phyloP scores from a whole-genome alignment of 2,888 invertebrate species.

The Ophion ventricosus region DNA sequence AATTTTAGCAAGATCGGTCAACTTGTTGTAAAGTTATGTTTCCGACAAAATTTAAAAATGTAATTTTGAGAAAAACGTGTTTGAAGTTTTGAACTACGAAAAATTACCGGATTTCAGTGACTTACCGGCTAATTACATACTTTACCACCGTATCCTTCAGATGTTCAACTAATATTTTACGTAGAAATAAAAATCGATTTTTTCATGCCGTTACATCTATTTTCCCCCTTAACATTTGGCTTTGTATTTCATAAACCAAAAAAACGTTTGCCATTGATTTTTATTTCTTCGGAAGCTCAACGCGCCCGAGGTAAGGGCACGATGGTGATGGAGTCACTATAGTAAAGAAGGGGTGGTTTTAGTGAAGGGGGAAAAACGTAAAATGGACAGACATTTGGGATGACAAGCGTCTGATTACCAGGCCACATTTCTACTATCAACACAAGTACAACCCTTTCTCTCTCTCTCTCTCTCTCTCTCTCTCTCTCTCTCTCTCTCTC shows the following conservation, averaged over 20 bases:
- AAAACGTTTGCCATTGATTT: background rate
- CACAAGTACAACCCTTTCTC: conserved; percentile 29
- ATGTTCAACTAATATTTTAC: no score
- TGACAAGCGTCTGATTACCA: conserved; percentile 78
- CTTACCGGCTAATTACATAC: no score
- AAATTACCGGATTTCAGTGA: no score
- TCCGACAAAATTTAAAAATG: no score
- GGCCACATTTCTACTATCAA: conserved; percentile 63
- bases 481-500: conserved; percentile 33
- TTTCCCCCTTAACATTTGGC: background rate
- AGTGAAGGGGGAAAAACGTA: conserved; percentile 27
- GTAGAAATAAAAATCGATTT: no score
- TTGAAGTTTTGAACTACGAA: no score
- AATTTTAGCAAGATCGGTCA: no score
- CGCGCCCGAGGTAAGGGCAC: background rate
- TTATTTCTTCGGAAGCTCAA: background rate
- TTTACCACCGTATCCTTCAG: no score
- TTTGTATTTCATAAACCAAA: background rate
- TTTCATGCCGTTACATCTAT: no score
- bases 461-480: conserved; percentile 35
- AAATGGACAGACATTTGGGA: conserved; percentile 58
- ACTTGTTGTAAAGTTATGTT: no score
- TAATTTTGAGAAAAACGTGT: no score
- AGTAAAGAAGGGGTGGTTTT: conserved; percentile 3
- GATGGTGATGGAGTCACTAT: background rate